These are phyloP conservation scores for Perccottus glenii DNA, from an alignment of 2,113 vertebrate species.

Conservation along the genomic window DNA sequence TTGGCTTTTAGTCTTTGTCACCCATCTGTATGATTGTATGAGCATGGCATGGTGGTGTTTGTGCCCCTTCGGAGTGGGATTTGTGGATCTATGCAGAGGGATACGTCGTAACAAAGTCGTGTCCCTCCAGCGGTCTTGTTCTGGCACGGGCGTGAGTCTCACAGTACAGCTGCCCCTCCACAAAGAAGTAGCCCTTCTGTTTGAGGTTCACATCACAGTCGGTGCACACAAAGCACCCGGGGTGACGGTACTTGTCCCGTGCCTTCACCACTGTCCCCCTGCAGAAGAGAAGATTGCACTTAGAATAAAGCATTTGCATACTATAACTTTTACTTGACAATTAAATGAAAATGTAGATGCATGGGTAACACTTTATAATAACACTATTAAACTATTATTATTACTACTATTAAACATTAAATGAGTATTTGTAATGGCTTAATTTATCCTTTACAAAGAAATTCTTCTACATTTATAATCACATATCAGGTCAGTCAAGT, in stretches of 20 bases:
- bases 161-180: slow-evolving; percentile 96
- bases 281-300: neutral
- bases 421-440: no score
- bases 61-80: neutral
- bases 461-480: no score
- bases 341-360: no score
- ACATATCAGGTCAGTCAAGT: no score
- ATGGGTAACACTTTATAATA: neutral
- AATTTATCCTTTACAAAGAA: no score
- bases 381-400: no score
- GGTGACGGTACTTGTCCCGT: slow-evolving; percentile 91
- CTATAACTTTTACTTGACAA: no score
- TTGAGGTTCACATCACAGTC: slow-evolving; percentile 96
- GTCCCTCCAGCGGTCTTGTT: slow-evolving; percentile 90
- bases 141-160: slow-evolving; percentile 90
- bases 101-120: slow-evolving; percentile 88
- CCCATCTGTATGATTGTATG: slow-evolving; percentile 9
- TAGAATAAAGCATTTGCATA: no score
- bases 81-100: slow-evolving; percentile 78
- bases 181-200: slow-evolving; percentile 96
- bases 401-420: no score
- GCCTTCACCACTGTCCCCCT: slow-evolving; percentile 97
- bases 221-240: slow-evolving; percentile 94
- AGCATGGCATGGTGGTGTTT: slow-evolving; percentile 9
- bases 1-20: neutral